phyloP scores from a whole-genome alignment of 2,797 vertebrate species.

The Anguilla obscura region DNA sequence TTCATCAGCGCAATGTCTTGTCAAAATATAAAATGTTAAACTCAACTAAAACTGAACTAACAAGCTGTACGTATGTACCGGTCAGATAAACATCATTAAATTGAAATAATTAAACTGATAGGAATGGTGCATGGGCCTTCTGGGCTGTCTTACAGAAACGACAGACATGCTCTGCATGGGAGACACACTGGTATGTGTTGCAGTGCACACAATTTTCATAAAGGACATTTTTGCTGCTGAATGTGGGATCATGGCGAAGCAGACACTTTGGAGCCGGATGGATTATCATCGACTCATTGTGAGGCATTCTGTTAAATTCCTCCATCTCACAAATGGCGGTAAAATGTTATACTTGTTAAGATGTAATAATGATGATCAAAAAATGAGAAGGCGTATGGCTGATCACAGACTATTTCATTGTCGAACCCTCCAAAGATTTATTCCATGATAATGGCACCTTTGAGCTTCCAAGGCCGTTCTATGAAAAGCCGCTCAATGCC shows the following conservation, averaged over 20 bases:
- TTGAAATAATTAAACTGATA: not conserved
- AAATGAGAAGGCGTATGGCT: not conserved
- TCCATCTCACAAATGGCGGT: not conserved
- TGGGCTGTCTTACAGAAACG: not conserved
- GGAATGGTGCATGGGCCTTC: too few relatives aligned
- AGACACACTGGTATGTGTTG: slow-evolving; percentile 47
- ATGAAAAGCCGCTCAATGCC: not conserved
- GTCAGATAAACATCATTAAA: not conserved
- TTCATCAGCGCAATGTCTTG: not conserved
- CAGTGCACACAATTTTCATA: slow-evolving; percentile 53
- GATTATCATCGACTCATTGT: not conserved
- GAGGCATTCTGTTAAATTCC: not conserved
- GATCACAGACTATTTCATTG: not conserved
- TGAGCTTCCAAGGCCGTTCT: not conserved
- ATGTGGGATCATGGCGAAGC: too few relatives aligned
- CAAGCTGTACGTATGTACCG: not conserved
- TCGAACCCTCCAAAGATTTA: not conserved
- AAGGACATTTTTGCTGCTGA: slow-evolving; percentile 36
- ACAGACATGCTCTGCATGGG: not conserved
- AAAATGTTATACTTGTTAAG: not conserved
- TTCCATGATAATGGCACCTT: slow-evolving; percentile 1
- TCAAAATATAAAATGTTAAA: not conserved
- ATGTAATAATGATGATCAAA: not conserved
- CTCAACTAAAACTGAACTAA: not conserved
- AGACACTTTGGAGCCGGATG: not conserved